Percentiles rank a stretch among this genome's conserved stretches.
phyloP scores from a whole-genome alignment of 2,113 vertebrate species.

The Apodemus speciosus region DNA sequence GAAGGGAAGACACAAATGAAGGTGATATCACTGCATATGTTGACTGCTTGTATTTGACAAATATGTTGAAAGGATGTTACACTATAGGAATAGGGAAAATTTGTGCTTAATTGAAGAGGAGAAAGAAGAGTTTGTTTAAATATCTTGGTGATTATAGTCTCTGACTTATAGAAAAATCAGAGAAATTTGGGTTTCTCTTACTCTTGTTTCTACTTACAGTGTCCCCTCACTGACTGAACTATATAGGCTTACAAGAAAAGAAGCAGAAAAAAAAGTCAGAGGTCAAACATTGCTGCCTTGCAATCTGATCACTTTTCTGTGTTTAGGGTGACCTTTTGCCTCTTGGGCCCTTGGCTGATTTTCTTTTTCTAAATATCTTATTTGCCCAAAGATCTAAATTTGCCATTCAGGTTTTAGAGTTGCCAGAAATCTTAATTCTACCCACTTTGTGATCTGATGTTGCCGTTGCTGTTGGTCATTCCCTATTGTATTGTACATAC shows the following conservation, averaged over 20 bases:
- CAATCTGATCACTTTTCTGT: not conserved
- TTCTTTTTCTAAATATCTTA: not conserved
- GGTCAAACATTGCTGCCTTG: not conserved
- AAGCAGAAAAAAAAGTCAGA: not conserved
- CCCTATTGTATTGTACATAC: not conserved
- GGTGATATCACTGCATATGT: constrained; percentile 29
- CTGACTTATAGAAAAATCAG: not conserved
- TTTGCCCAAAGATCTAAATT: constrained; percentile 7
- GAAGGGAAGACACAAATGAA: constrained; percentile 21
- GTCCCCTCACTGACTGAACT: not conserved
- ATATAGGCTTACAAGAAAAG: not conserved
- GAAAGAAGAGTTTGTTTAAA: not conserved
- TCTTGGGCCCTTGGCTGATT: constrained; percentile 21
- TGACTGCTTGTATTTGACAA: constrained; percentile 49
- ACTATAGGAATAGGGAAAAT: not conserved
- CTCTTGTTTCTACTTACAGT: not conserved
- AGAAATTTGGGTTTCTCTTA: not conserved
- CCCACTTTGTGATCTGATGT: not conserved
- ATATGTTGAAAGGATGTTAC: not conserved
- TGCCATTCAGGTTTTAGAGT: constrained; percentile 39
- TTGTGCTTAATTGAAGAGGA: not conserved
- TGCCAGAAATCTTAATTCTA: not conserved
- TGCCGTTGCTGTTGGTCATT: not conserved
- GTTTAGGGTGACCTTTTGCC: constrained; percentile 4
- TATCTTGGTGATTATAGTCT: not conserved